phyloP scores from a whole-genome alignment of 1,140 invertebrate genomes.

The Penaeus indicus region DNA sequence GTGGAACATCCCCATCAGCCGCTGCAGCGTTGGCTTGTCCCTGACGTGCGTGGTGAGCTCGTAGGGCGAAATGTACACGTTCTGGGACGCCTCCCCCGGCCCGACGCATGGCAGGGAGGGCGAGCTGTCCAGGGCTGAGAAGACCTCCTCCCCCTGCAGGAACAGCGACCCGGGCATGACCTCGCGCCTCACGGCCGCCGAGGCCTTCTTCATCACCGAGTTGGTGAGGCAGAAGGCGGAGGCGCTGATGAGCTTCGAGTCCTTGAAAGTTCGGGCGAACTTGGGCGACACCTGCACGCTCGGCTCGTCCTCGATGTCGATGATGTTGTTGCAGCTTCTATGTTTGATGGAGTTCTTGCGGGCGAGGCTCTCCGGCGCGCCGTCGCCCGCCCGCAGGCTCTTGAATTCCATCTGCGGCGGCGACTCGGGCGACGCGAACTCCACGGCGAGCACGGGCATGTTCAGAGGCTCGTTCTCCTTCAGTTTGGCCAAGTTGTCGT shows the following conservation, averaged over 20 bases:
- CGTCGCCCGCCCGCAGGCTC: not conserved
- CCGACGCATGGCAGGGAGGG: not conserved
- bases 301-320: not conserved
- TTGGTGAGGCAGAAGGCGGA: conserved; percentile 25
- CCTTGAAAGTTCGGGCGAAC: not conserved
- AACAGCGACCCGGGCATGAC: no score
- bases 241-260: conserved; percentile 27
- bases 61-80: conserved; percentile 38
- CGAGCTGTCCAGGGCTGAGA: not conserved
- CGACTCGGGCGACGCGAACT: not conserved
- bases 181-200: not conserved
- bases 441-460: conserved; percentile 14
- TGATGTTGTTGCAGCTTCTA: conserved; percentile 29
- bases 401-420: not conserved
- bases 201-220: not conserved
- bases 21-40: conserved; percentile 27
- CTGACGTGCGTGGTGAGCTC: conserved; percentile 21
- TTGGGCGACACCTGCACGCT: not conserved
- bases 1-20: conserved; percentile 37
- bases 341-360: not conserved
- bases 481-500: conserved; percentile 21
- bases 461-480: not conserved
- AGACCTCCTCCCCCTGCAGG: not conserved
- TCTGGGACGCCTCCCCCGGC: not conserved
- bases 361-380: not conserved